These are phyloP conservation scores for Pedionomus torquatus DNA, from an alignment of 2,113 vertebrate species.

Conservation along the genomic window DNA sequence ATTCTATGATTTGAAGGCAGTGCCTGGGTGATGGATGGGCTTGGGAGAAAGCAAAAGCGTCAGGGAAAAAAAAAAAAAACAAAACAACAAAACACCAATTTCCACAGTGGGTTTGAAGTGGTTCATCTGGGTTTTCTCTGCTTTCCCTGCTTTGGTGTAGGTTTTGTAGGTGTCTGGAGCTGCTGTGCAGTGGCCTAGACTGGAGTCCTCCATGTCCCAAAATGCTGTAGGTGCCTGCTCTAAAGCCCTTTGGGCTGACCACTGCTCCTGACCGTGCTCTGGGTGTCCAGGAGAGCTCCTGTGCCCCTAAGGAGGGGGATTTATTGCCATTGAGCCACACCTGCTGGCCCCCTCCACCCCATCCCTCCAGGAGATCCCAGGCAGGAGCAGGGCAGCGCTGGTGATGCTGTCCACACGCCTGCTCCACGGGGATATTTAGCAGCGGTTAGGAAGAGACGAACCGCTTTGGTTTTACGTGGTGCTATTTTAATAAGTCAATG, in stretches of 20 bases:
- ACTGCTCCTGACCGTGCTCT: rapidly evolving
- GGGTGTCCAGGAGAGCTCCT: rapidly evolving
- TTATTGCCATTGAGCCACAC: rapidly evolving
- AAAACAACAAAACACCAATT: not conserved
- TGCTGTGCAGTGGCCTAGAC: not conserved
- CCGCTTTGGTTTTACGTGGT: not conserved
- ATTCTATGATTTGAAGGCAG: no score
- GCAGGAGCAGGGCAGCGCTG: not conserved
- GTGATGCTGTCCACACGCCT: rapidly evolving
- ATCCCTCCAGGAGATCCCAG: not conserved
- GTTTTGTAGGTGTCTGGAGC: not conserved
- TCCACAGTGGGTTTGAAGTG: not conserved
- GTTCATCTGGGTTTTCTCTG: not conserved
- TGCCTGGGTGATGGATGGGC: not conserved
- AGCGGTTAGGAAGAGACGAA: not conserved
- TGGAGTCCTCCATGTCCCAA: rapidly evolving
- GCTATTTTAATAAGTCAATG: not conserved
- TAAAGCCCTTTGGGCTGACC: not conserved
- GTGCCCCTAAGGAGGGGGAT: not conserved
- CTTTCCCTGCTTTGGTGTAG: not conserved
- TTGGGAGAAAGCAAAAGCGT: not conserved
- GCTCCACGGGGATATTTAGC: not conserved
- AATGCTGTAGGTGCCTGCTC: rapidly evolving
- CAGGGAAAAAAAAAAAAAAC: not conserved
- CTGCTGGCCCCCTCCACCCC: not conserved